phyloP scores from a whole-genome alignment of 2,113 vertebrate genomes.

The Callipepla californica region DNA sequence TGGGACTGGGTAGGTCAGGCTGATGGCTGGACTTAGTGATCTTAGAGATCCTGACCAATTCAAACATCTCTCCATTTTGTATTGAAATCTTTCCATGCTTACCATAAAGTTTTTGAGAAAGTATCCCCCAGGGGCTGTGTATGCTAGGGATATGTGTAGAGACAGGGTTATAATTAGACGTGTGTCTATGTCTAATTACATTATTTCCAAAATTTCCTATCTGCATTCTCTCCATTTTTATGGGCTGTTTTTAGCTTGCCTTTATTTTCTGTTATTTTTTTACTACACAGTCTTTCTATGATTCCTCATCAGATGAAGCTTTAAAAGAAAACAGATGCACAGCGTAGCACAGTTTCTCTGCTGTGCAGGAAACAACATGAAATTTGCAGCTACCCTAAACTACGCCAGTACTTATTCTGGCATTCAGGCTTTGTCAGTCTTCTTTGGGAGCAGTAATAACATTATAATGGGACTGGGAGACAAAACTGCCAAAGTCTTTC shows the following conservation, averaged over 20 bases:
- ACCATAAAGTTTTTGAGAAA: not conserved
- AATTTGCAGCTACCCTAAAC: slow-evolving; percentile 28
- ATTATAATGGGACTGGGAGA: slow-evolving; percentile 70
- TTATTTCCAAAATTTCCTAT: not conserved
- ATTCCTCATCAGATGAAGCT: slow-evolving; percentile 34
- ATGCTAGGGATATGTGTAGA: not conserved
- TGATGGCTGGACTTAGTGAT: not conserved
- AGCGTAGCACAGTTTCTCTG: not conserved
- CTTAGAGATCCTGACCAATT: not conserved
- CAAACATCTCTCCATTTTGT: not conserved
- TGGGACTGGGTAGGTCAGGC: not conserved
- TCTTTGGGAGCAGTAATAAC: slow-evolving; percentile 67
- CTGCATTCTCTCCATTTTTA: not conserved
- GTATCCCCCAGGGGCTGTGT: not conserved
- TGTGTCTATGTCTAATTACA: not conserved
- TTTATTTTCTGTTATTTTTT: slow-evolving; percentile 6
- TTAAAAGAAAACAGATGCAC: slow-evolving; percentile 30
- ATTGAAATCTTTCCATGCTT: not conserved
- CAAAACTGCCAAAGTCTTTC: slow-evolving; percentile 78
- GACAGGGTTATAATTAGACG: not conserved
- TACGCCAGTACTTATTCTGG: not conserved
- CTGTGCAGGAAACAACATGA: slow-evolving; percentile 9
- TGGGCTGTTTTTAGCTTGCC: not conserved
- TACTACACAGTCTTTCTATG: not conserved
- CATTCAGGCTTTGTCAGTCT: slow-evolving; percentile 44